Evolutionary conservation across 2,888 invertebrate species (phyloP).

Genomic region (Agrochola litura): DNA sequence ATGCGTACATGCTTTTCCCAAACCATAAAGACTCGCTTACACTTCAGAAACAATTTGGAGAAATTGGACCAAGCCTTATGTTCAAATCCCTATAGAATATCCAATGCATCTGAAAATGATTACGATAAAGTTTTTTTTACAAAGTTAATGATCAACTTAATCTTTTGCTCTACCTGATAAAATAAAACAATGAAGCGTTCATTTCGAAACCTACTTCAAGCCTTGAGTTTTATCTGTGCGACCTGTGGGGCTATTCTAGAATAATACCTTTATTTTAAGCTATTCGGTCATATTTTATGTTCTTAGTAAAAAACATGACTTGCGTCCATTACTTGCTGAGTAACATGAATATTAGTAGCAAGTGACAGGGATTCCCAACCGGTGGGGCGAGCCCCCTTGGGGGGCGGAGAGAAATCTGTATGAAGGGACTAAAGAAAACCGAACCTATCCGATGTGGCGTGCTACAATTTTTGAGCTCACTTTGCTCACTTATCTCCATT

Average conservation of each 20-base stretch:
- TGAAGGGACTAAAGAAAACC: too few relatives aligned
- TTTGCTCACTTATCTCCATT: too few relatives aligned
- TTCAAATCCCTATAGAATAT: neutral
- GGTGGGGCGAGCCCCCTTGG: too few relatives aligned
- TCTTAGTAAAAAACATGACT: conserved; percentile 15
- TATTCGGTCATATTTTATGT: conserved; percentile 21
- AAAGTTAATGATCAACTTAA: neutral
- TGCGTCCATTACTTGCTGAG: conserved; percentile 7
- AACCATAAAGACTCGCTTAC: neutral
- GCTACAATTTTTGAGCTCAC: too few relatives aligned
- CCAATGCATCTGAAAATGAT: neutral
- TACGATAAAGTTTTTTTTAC: neutral
- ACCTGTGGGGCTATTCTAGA: conserved; percentile 25
- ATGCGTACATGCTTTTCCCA: conserved; percentile 7
- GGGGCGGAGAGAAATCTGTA: too few relatives aligned
- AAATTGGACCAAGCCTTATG: neutral
- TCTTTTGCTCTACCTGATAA: conserved; percentile 7
- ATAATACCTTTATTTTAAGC: conserved; percentile 27
- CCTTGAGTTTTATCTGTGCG: conserved; percentile 43
- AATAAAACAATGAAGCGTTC: conserved; percentile 20
- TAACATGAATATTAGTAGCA: neutral
- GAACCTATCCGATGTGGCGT: too few relatives aligned
- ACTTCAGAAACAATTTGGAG: neutral
- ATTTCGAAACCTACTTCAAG: conserved; percentile 30
- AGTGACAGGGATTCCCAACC: too few relatives aligned